phyloP scores from a whole-genome alignment of 2,113 vertebrate species.

The Microtus richardsoni region DNA sequence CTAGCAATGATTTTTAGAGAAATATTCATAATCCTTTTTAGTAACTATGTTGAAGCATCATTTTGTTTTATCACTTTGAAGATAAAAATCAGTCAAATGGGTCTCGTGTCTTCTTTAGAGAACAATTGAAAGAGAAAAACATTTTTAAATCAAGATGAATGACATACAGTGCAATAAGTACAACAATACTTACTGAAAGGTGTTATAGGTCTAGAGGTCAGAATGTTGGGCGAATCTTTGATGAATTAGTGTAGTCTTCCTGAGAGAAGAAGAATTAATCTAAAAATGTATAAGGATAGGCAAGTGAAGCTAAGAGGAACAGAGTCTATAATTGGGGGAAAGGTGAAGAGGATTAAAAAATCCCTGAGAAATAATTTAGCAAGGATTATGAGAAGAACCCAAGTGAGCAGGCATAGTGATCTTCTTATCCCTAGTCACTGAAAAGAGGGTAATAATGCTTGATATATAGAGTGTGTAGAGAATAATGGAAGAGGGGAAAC shows the following conservation, averaged over 20 bases:
- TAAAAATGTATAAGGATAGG: neutral
- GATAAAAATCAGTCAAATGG: neutral
- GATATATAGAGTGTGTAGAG: neutral
- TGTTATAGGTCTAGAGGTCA: neutral
- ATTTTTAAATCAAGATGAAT: conserved; percentile 27
- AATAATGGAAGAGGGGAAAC: neutral
- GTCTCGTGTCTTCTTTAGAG: neutral
- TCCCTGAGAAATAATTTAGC: neutral
- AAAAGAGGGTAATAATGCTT: neutral
- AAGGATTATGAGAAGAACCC: neutral
- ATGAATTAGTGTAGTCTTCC: neutral
- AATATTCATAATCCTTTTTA: neutral
- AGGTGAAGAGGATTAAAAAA: neutral
- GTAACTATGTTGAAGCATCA: neutral
- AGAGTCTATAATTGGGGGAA: neutral
- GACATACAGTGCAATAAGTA: neutral
- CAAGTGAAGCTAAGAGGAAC: neutral
- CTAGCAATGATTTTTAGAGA: neutral
- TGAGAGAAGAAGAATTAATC: neutral
- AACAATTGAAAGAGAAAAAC: neutral
- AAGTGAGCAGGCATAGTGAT: neutral
- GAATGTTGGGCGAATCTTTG: neutral
- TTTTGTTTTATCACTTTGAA: neutral
- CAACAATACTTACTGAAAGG: neutral
- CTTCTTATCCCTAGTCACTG: neutral